These are phyloP conservation scores for Melieria picta DNA, from an alignment of 2,888 invertebrate species.

Conservation along the genomic window DNA sequence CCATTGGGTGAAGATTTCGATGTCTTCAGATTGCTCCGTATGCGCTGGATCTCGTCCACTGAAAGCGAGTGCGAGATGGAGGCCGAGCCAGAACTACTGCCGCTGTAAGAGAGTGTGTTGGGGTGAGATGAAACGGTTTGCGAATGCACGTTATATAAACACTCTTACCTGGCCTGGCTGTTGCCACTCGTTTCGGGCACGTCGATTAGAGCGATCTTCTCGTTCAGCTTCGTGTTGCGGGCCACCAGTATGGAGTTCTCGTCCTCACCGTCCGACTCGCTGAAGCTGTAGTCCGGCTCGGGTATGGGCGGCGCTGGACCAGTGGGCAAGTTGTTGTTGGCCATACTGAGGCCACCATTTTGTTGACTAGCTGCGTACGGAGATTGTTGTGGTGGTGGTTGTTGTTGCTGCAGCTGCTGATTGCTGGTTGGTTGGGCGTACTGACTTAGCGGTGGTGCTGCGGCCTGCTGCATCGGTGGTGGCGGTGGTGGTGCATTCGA, in stretches of 20 bases:
- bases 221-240: constrained; percentile 68
- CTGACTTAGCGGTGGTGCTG: constrained; percentile 61
- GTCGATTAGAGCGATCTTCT: constrained; percentile 67
- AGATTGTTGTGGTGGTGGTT: constrained; percentile 42
- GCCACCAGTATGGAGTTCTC: constrained; percentile 67
- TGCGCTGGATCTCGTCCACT: constrained; percentile 89
- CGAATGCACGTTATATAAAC: not conserved
- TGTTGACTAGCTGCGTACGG: constrained; percentile 61
- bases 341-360: constrained; percentile 63
- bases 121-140: not conserved
- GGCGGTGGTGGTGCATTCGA: constrained; percentile 52
- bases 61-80: constrained; percentile 87
- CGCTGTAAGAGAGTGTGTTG: constrained; percentile 65
- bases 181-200: constrained; percentile 77
- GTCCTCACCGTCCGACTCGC: constrained; percentile 82
- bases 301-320: constrained; percentile 81
- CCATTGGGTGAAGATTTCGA: constrained; percentile 90
- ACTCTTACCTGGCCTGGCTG: constrained; percentile 74
- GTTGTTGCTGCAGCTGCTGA: constrained; percentile 41
- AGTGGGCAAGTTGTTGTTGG: constrained; percentile 47
- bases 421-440: constrained; percentile 65
- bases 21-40: constrained; percentile 83
- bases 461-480: constrained; percentile 9
- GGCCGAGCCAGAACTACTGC: constrained; percentile 76
- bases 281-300: constrained; percentile 90